A percentile compares a stretch with the other conserved stretches of the same genome.
Conservation (phyloP, 2,113 vertebrate species). For the Oriolus oriolus region DNA sequence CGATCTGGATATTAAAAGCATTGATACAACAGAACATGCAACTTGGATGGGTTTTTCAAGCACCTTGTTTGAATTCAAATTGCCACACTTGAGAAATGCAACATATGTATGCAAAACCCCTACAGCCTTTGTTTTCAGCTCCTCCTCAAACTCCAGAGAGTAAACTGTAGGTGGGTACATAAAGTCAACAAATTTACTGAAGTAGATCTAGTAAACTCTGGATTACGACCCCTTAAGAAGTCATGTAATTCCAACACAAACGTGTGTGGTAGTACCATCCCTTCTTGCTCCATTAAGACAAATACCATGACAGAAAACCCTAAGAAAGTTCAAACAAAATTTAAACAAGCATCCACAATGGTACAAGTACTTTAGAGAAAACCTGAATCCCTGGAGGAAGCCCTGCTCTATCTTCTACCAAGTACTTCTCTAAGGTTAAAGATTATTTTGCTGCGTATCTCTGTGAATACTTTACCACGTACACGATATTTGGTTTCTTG, state of each 20-base stretch:
- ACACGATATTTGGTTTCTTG: background rate
- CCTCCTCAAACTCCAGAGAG: background rate
- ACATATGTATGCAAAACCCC: background rate
- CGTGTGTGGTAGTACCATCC: fast-evolving
- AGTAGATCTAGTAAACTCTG: background rate
- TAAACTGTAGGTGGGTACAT: background rate
- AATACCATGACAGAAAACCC: background rate
- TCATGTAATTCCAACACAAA: background rate
- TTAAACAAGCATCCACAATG: background rate
- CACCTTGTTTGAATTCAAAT: background rate
- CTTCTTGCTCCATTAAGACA: background rate
- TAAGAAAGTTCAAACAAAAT: background rate
- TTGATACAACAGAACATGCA: background rate
- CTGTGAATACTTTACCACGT: background rate
- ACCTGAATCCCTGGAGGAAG: background rate
- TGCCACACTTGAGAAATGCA: background rate
- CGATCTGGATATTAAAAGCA: background rate
- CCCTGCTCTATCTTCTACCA: background rate
- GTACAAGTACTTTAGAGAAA: background rate
- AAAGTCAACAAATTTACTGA: background rate
- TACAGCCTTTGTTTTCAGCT: background rate
- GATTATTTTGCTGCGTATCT: background rate
- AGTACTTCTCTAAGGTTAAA: background rate
- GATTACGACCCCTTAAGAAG: background rate
- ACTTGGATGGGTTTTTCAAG: background rate